Evolutionary conservation across 2,113 vertebrate genomes (phyloP).

Genomic region (Pycnonotus jocosus): DNA sequence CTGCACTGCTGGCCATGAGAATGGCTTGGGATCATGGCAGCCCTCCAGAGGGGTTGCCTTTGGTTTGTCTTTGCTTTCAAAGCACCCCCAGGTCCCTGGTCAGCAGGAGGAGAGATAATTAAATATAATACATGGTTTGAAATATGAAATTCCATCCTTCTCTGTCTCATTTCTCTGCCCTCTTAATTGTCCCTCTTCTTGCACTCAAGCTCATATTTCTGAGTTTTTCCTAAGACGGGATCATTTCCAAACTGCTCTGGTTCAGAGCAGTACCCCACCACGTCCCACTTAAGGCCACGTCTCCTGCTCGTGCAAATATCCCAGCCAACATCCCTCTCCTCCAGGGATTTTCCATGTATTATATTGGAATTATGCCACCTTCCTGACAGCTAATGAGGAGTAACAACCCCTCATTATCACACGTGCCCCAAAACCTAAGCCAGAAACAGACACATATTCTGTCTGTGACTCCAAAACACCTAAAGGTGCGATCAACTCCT

Average conservation of each 20-base stretch:
- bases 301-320: background rate
- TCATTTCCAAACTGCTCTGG: background rate
- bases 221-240: background rate
- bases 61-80: background rate
- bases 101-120: background rate
- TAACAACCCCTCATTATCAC: background rate
- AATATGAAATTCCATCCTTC: background rate
- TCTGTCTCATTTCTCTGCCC: background rate
- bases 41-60: background rate
- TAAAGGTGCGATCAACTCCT: background rate
- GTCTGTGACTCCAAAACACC: background rate
- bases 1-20: rapidly evolving
- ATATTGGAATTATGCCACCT: conserved; percentile 26
- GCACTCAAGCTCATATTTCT: background rate
- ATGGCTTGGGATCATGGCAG: background rate
- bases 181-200: background rate
- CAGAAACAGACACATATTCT: background rate
- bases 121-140: conserved; percentile 44
- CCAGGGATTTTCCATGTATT: conserved; percentile 14
- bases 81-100: background rate
- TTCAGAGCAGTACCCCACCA: background rate
- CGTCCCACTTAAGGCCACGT: background rate
- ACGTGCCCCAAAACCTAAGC: background rate
- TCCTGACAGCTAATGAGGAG: background rate
- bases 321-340: background rate